These are phyloP conservation scores for Falco columbarius DNA, from an alignment of 2,797 vertebrate genomes.

Conservation along the genomic window DNA sequence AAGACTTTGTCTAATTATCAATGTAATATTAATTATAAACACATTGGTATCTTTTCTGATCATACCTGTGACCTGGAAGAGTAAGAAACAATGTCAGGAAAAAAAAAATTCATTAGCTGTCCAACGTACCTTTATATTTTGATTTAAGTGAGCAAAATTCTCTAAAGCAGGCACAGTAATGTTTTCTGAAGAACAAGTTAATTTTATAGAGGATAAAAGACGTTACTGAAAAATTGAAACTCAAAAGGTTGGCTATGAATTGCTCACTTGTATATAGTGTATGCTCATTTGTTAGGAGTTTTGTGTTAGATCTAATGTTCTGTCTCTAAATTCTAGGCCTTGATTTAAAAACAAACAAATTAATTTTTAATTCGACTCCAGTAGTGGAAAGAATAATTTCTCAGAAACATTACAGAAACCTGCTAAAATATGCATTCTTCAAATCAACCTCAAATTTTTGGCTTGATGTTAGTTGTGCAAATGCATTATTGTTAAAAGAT, in stretches of 20 bases:
- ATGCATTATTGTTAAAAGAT: background rate
- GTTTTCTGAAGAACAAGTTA: background rate
- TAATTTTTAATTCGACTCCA: background rate
- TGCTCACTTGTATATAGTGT: background rate
- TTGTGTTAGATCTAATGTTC: background rate
- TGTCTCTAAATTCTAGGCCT: background rate
- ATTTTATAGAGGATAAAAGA: background rate
- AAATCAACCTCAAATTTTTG: background rate
- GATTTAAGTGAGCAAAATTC: background rate
- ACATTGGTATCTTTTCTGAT: background rate
- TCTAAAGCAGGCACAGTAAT: background rate
- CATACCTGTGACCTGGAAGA: background rate
- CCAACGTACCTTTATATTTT: background rate
- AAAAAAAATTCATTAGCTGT: background rate
- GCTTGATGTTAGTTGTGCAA: background rate
- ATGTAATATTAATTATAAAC: background rate
- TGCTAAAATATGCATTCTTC: background rate
- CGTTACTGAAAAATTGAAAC: background rate
- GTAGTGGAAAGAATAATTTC: background rate
- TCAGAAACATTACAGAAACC: background rate
- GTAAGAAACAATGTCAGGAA: background rate
- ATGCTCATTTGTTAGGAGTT: background rate
- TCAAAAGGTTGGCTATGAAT: rapidly evolving
- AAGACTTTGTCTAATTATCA: background rate
- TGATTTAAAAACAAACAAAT: background rate